These are phyloP conservation scores for Priocnemis perturbator DNA, from an alignment of 2,888 invertebrate species.

Conservation along the genomic window DNA sequence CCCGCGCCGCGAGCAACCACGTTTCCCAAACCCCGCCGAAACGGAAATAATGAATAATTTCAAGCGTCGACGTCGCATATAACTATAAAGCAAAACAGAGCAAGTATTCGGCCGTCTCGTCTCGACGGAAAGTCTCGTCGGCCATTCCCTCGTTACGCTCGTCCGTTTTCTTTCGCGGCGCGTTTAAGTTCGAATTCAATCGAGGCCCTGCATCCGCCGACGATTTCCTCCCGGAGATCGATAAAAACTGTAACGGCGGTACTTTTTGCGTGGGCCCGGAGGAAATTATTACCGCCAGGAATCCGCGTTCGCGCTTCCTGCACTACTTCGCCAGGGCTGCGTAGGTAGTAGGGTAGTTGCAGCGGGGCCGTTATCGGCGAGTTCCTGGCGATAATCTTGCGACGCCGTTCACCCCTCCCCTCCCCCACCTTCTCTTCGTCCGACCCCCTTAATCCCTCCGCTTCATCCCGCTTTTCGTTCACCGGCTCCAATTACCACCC, in stretches of 20 bases:
- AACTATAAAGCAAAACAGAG: too few relatives aligned
- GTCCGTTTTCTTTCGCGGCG: background rate
- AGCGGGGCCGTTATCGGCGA: constrained; percentile 56
- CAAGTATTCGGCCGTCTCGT: too few relatives aligned
- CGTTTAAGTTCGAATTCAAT: background rate
- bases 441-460: constrained; percentile 11
- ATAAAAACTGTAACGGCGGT: constrained; percentile 45
- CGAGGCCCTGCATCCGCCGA: background rate
- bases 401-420: constrained; percentile 9
- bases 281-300: constrained; percentile 70
- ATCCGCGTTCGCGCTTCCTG: constrained; percentile 62
- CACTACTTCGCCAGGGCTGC: constrained; percentile 49
- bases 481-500: constrained; percentile 17
- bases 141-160: too few relatives aligned
- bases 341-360: constrained; percentile 22
- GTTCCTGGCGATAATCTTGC: constrained; percentile 66
- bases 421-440: background rate
- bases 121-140: too few relatives aligned
- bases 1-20: too few relatives aligned
- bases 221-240: constrained; percentile 40
- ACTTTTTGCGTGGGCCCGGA: constrained; percentile 47
- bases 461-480: constrained; percentile 15
- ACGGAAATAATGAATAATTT: too few relatives aligned
- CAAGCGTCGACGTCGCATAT: too few relatives aligned
- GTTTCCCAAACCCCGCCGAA: too few relatives aligned